Base-by-base conservation (phyloP, 2,797 vertebrate species). In the Anguilla anguilla region DNA sequence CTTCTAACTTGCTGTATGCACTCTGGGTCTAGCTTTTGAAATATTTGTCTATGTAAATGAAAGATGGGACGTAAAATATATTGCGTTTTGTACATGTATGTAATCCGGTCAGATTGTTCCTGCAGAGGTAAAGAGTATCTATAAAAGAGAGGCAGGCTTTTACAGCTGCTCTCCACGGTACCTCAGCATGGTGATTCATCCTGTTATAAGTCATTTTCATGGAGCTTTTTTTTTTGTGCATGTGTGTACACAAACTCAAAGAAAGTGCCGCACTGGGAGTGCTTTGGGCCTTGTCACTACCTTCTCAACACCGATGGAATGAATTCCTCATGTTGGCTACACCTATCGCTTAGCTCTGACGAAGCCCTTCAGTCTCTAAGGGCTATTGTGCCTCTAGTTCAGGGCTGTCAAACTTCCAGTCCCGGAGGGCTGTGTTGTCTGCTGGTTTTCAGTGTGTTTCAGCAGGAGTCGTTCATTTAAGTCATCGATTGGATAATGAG, bases 261-360 rank as follows among this genome's bases (percentile, higher is more conserved):
- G 90, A 89, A 91, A 88, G 89, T 87, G 90, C 89, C 90, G 90
- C 90, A 90, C 90, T 91, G 89, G 89, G 84, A 89, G 87, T 92
- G 90, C 90, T 91, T 88, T 92, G 90, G 91, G 88, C 88, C 86
- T 74, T 87, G 90, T 91, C 89, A 86, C 91, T 91, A 91, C 92
- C 92, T 92, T 91, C 91, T 91, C 89, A 82, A 31, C 59, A 90
- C 88, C 72, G 87, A 57, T 86, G 89, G 90, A 92, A 92, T 92
- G 90, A 92, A 92, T 94, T 90, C 91, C 91, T 92, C 90, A 92
- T 92, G 89, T 91, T 90, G 91, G 91, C 88, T 92, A 91, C 89
- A 91, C 92, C 88, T 90, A 91, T 86, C 85, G 39, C 86, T 89
- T 69, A 64, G 72, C 51, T 87, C 46, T 15, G 69, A 88, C 88